phyloP scores from a whole-genome alignment of 2,113 vertebrate genomes.

The Rhizomys pruinosus region DNA sequence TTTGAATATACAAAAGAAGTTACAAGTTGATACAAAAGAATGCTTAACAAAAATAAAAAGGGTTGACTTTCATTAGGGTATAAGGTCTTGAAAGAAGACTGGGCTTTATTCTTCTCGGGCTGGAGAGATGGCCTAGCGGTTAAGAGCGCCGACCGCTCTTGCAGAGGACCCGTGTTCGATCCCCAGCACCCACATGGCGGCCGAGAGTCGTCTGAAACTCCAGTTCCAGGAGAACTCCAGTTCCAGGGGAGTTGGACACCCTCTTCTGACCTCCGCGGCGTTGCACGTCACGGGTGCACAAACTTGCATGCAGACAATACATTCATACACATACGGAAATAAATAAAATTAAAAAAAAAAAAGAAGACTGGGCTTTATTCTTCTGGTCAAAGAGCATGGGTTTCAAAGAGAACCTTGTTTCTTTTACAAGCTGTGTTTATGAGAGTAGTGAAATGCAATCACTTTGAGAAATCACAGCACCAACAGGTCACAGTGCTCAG shows the following conservation, averaged over 20 bases:
- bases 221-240: too few relatives aligned
- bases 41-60: constrained; percentile 61
- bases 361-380: constrained; percentile 54
- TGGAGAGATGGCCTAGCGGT: too few relatives aligned
- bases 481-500: background rate
- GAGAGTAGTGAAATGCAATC: constrained; percentile 54
- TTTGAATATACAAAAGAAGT: background rate
- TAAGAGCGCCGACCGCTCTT: too few relatives aligned
- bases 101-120: constrained; percentile 58
- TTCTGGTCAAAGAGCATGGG: constrained; percentile 22
- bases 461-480: constrained; percentile 18
- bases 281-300: too few relatives aligned
- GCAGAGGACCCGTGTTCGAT: too few relatives aligned
- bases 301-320: background rate
- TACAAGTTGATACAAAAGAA: constrained; percentile 10
- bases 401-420: constrained; percentile 70
- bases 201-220: too few relatives aligned
- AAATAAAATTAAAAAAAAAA: too few relatives aligned
- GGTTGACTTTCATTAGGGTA: background rate
- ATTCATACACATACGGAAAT: too few relatives aligned
- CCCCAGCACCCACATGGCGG: too few relatives aligned
- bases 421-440: constrained; percentile 54
- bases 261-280: too few relatives aligned
- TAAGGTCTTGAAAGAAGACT: constrained; percentile 19
- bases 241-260: too few relatives aligned